Evolutionary conservation across 2,888 invertebrate species (phyloP), one percentile per base, ranked within the genome.

Genomic region (Leuctra nigra): DNA sequence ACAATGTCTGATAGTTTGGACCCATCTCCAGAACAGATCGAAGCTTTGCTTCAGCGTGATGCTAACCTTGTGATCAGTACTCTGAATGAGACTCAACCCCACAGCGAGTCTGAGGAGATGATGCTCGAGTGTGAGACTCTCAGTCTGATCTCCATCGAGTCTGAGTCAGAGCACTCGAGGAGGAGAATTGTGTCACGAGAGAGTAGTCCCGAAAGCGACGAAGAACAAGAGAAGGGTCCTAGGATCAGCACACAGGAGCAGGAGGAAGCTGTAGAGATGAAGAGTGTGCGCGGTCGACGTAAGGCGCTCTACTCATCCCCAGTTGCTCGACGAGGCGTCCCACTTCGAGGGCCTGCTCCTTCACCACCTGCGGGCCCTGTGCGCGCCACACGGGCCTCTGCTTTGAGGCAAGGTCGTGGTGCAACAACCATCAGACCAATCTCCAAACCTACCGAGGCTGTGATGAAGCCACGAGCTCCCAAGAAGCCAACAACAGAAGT

Each of bases 141-240:
- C 61, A 87, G 86, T 66, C 68, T 83, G 39, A 84, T 86, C 1
- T 84, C 86, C 54, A 84, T 84, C 64, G 86, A 86, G 59, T 85
- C 85, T 55, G 84, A 85, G 63, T 82, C 83, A 20, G 84, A 86
- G 67, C 75, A 35, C 54, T 20, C 59, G 61, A 48, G 35, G 35
- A 50, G 35, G n/a, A 16, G 23, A 6, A 13, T 22, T 3, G 11
- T 18, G 4, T 18, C 50, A 7, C 50, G 33, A 6, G 11, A 14
- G 11, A 20, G 13, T 20, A 41, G 41, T 18, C 64, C 59, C 16
- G 46, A 25, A 4, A 20, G 24, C 4, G 29, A 44, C n/a, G 55
- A 46, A 22, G 20, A 14, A 14, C 60, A 53, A 44, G 14, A 44
- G 1, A 54, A 54, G 3, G 65, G 72, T 4, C 77, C 79, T 1